Evolutionary conservation across 2,888 invertebrate species (phyloP).

Genomic region (Liposcelis brunnea): DNA sequence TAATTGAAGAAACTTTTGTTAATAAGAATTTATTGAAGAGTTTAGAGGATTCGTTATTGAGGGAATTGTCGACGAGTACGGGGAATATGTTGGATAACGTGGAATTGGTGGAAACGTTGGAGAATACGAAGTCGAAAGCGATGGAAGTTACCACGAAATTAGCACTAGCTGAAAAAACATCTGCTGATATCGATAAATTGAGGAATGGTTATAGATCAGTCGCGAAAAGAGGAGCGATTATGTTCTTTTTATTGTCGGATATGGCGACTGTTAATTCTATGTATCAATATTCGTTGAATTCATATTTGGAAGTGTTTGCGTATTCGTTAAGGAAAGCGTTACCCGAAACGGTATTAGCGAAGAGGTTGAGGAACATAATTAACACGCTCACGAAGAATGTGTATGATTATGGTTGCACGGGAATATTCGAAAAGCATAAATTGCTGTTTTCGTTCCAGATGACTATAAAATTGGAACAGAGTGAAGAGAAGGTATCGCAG

Average conservation of each 20-base stretch:
- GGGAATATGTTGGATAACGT: slow-evolving; percentile 89
- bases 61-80: slow-evolving; percentile 68
- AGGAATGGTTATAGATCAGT: slow-evolving; percentile 74
- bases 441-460: slow-evolving; percentile 83
- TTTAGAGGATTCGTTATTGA: slow-evolving; percentile 67
- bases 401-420: slow-evolving; percentile 81
- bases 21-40: slow-evolving; percentile 70
- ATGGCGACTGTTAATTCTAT: slow-evolving; percentile 77
- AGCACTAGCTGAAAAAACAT: slow-evolving; percentile 55
- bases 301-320: slow-evolving; percentile 71
- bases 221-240: slow-evolving; percentile 69
- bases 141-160: slow-evolving; percentile 62
- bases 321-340: slow-evolving; percentile 65
- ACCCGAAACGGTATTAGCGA: slow-evolving; percentile 57
- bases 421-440: slow-evolving; percentile 84
- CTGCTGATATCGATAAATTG: slow-evolving; percentile 61
- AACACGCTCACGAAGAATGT: slow-evolving; percentile 71
- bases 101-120: slow-evolving; percentile 67
- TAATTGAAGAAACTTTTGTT: slow-evolving; percentile 69
- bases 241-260: slow-evolving; percentile 80
- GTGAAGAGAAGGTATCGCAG: slow-evolving; percentile 42
- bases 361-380: slow-evolving; percentile 64
- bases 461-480: slow-evolving; percentile 63
- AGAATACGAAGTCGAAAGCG: slow-evolving; percentile 78
- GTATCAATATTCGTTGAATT: slow-evolving; percentile 81